Percentiles rank a stretch among this genome's conserved stretches.
These are phyloP conservation scores for Phoenicopterus ruber DNA, from an alignment of 2,113 vertebrate genomes.

Conservation along the genomic window DNA sequence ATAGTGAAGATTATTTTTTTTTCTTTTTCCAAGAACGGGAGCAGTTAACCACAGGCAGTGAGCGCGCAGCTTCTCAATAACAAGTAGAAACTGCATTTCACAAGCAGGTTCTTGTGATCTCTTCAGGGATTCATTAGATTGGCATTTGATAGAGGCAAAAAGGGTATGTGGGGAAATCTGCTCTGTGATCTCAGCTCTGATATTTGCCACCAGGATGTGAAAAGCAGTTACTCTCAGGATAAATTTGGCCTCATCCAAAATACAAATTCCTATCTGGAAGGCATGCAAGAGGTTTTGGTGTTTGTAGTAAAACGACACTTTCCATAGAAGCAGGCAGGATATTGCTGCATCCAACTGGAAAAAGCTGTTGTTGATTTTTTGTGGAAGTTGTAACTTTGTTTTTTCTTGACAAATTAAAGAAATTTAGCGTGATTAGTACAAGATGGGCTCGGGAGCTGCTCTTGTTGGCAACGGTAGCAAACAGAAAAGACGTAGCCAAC, in stretches of 20 bases:
- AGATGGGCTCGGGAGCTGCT: background rate
- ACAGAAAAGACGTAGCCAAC: background rate
- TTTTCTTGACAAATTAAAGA: background rate
- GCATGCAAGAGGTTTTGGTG: background rate
- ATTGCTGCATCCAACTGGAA: background rate
- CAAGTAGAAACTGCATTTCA: background rate
- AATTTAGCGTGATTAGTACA: background rate
- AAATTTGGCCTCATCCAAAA: background rate
- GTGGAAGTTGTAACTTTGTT: background rate
- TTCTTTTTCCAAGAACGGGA: background rate
- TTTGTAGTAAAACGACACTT: background rate
- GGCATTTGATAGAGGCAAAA: background rate
- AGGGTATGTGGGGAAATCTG: background rate
- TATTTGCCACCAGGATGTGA: background rate
- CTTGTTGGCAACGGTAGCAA: rapidly evolving
- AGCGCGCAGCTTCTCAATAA: background rate
- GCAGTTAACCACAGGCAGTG: background rate
- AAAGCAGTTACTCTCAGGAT: background rate
- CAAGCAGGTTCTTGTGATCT: background rate
- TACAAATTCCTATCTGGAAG: background rate
- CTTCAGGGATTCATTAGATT: background rate
- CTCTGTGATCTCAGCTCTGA: background rate
- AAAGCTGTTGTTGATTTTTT: conserved; percentile 3
- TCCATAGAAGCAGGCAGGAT: background rate
- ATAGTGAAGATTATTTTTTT: background rate